Conservation (phyloP, 2,888 invertebrate genomes). For the Drosophila tanythrix region DNA sequence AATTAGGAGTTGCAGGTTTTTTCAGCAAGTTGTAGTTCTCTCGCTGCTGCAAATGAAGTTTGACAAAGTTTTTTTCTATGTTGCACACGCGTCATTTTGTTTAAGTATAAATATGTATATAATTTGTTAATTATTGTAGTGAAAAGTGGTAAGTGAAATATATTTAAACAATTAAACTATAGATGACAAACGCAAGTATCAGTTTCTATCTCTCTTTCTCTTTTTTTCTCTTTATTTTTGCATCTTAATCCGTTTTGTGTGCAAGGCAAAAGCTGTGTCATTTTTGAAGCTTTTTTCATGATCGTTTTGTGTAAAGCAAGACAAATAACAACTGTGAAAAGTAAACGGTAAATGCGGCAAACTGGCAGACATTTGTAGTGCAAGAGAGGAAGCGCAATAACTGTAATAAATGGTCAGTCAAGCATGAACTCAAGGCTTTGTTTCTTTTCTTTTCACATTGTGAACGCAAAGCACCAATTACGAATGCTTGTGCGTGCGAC, state of each 20-base stretch:
- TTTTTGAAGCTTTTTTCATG: neutral
- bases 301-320: neutral
- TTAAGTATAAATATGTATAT: neutral
- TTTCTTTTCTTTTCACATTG: neutral
- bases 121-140: neutral
- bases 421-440: neutral
- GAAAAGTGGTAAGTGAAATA: neutral
- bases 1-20: neutral
- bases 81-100: neutral
- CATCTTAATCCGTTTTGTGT: neutral
- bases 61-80: neutral
- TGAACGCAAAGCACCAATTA: neutral
- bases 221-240: neutral
- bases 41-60: neutral
- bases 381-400: neutral
- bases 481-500: slow-evolving; percentile 2
- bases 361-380: neutral
- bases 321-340: neutral
- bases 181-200: neutral
- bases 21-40: neutral
- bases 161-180: neutral
- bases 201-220: neutral
- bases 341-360: neutral
- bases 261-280: too few relatives aligned
- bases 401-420: neutral